These are phyloP conservation scores for Lamellibrachia luymesi DNA, from an alignment of 1,140 invertebrate species.

Conservation along the genomic window DNA sequence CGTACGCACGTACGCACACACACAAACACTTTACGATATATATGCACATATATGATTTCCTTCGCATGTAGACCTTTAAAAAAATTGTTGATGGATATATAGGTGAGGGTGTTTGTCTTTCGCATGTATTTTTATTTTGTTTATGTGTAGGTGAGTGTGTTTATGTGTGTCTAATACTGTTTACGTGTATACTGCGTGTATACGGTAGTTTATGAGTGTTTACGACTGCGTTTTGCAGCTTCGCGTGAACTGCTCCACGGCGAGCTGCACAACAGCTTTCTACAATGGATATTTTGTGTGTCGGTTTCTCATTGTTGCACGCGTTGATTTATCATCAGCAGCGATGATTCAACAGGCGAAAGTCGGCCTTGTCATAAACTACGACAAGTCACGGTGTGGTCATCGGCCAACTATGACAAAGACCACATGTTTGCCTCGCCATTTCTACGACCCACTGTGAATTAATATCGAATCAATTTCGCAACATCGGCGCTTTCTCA, in stretches of 20 bases:
- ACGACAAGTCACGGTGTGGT: background rate
- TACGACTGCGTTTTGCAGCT: background rate
- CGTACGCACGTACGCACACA: background rate
- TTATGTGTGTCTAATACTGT: background rate
- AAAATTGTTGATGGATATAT: too few relatives aligned
- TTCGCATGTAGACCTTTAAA: too few relatives aligned
- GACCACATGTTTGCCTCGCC: background rate
- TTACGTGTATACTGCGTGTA: background rate
- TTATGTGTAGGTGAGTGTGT: background rate
- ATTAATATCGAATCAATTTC: constrained; percentile 6
- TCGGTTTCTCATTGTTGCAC: background rate
- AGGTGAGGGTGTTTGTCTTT: background rate
- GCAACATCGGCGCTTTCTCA: background rate
- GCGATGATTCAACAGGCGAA: background rate
- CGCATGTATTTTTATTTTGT: too few relatives aligned
- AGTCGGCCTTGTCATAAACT: background rate
- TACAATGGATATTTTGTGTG: background rate
- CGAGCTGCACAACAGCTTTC: background rate
- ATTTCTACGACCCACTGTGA: background rate
- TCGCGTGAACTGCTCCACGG: background rate
- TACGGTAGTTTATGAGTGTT: background rate
- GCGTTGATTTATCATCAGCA: background rate
- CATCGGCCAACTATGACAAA: background rate
- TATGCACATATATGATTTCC: too few relatives aligned
- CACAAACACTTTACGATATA: too few relatives aligned